phyloP scores from a whole-genome alignment of 2,888 invertebrate genomes.

The Himalopsyche japonica region DNA sequence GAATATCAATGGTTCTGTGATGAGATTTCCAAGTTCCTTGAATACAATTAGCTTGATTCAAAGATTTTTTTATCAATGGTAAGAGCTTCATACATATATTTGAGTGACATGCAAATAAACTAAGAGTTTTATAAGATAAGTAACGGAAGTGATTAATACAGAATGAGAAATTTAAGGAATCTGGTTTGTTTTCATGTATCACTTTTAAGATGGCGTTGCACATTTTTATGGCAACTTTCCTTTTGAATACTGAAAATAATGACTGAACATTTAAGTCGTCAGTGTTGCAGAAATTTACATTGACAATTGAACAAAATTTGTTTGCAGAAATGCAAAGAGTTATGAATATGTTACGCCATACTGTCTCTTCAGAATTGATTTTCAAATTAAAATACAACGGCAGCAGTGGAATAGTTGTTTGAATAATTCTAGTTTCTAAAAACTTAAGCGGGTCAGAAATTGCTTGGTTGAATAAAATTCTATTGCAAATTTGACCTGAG shows the following conservation, averaged over 20 bases:
- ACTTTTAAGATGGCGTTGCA: constrained; percentile 51
- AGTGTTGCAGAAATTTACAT: constrained; percentile 48
- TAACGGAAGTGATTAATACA: constrained; percentile 57
- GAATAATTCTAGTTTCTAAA: constrained; percentile 53
- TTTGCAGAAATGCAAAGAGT: constrained; percentile 57
- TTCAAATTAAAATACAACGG: constrained; percentile 53
- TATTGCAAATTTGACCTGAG: constrained; percentile 55
- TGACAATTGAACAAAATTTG: constrained; percentile 56
- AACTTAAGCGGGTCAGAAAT: constrained; percentile 49
- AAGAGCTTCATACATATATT: constrained; percentile 51
- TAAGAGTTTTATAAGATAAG: constrained; percentile 53
- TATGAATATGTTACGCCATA: constrained; percentile 54
- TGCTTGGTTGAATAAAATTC: constrained; percentile 52
- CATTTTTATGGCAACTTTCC: constrained; percentile 53
- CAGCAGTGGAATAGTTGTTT: constrained; percentile 54
- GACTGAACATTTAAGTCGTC: constrained; percentile 49
- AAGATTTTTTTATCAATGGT: constrained; percentile 47
- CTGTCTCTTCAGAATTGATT: constrained; percentile 49
- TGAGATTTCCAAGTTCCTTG: constrained; percentile 55
- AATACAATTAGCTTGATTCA: constrained; percentile 54
- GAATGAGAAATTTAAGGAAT: constrained; percentile 48
- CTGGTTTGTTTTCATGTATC: constrained; percentile 48
- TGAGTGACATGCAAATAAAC: constrained; percentile 51
- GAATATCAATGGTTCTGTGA: constrained; percentile 47
- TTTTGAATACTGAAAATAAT: constrained; percentile 51